Base-by-base conservation (phyloP, 2,113 vertebrate species). In the Mesocricetus auratus region DNA sequence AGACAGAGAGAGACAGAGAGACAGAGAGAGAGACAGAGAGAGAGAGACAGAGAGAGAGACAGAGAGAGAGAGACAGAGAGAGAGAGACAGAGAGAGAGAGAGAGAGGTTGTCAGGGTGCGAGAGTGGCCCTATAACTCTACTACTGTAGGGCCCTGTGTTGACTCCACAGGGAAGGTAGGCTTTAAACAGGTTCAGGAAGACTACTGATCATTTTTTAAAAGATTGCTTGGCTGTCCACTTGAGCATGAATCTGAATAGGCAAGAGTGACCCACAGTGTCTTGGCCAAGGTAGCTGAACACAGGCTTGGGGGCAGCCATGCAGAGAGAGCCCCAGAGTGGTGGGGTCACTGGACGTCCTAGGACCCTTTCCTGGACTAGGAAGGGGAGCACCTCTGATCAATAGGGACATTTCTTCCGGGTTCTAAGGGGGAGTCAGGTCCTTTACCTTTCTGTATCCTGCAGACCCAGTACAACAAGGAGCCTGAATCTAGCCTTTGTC, bases 401-500 rank as follows among this genome's bases (percentile, higher is more conserved):
- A 24, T 3, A 58, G 56, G 39, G 75, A 4, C 17, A 33, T 36
- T 75, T 86, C 73, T 45, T 4, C 22, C 12, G 58, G 22, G 22
- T 12, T 42, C 58, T 10, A 12, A 10, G 45, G 42, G 42, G 42
- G 42, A 2, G 50, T 9, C 1, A 0, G 45, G 39, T 78, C 31
- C 36, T 73, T 56, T 15, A 22, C 29, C 47, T 53, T 1, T 36
- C 17, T 10, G 60, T 16, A 13, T 71, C 60, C 39, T 29, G 0
- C 42, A 71, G 68, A 11, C 50, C 68, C 56, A 26, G 29, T 0
- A 47, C 7, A 36, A 45, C 71, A 29, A 0, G 47, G 17, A 64
- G 29, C 3, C 21, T 42, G 77, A 94, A 94, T 60, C 7, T 33
- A 29, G 9, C 39, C 81, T 97, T 90, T 96, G 82, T 95, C 92